Percentiles rank a stretch among this genome's conserved stretches.
Evolutionary conservation across 2,797 vertebrate species (phyloP).

Genomic region (Mastacembelus armatus): DNA sequence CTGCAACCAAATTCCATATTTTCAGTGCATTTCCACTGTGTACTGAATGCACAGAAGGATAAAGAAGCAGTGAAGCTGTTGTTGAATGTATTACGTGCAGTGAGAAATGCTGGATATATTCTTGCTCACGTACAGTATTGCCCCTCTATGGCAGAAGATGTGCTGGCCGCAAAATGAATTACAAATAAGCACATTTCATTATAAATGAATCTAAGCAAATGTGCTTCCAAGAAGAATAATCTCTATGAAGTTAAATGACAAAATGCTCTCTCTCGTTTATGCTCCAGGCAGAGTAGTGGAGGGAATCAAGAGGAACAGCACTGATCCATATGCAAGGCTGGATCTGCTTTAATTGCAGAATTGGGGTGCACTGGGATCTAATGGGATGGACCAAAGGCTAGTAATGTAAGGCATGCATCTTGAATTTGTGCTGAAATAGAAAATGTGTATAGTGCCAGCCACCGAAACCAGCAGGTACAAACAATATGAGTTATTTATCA

Average conservation of each 20-base stretch:
- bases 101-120: conserved; percentile 29
- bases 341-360: conserved; percentile 60
- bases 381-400: conserved; percentile 34
- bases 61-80: conserved; percentile 47
- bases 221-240: conserved; percentile 19
- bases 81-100: conserved; percentile 64
- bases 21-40: conserved; percentile 39
- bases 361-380: conserved; percentile 37
- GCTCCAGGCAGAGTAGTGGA: conserved; percentile 26
- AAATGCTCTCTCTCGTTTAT: background rate
- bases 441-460: conserved; percentile 22
- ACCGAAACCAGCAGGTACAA: conserved; percentile 1
- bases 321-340: conserved; percentile 65
- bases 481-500: too few species aligned
- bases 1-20: conserved; percentile 52
- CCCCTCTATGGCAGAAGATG: background rate
- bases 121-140: conserved; percentile 10
- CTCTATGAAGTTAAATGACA: conserved; percentile 35
- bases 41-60: conserved; percentile 36
- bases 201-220: conserved; percentile 25
- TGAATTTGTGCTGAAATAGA: conserved; percentile 20
- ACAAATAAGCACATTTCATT: conserved; percentile 45
- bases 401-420: conserved; percentile 23
- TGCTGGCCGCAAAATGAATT: conserved; percentile 29
- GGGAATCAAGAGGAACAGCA: conserved; percentile 44